Conservation (phyloP, 2,888 invertebrate species). For the Pherbina coryleti region DNA sequence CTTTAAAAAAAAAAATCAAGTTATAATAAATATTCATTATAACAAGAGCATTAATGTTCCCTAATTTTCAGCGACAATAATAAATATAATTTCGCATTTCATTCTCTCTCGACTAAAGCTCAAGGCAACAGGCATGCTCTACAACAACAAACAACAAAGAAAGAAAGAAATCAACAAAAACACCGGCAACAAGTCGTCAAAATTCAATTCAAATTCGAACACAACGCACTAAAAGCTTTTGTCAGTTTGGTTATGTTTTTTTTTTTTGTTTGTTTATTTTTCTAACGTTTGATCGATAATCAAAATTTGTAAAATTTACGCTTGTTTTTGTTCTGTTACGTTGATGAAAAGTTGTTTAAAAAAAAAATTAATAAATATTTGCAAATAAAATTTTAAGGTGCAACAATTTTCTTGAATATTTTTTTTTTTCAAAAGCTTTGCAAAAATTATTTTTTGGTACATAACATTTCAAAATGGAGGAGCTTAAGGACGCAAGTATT, state of each 20-base stretch:
- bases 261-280: not conserved
- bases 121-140: no score
- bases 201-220: not conserved
- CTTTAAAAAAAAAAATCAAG: no score
- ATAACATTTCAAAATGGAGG: constrained; percentile 61
- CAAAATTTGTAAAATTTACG: constrained; percentile 2
- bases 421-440: not conserved
- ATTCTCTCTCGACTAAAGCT: no score
- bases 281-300: constrained; percentile 30
- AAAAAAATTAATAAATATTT: not conserved
- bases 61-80: no score
- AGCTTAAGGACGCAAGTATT: constrained; percentile 71
- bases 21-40: no score
- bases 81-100: no score
- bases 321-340: not conserved
- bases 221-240: constrained; percentile 4
- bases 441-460: not conserved
- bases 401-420: not conserved
- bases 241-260: not conserved
- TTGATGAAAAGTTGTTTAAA: not conserved
- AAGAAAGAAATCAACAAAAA: no score
- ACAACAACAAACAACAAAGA: no score
- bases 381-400: constrained; percentile 17
- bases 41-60: no score
- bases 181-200: not conserved